Conservation (phyloP, 2,113 vertebrate species). For the Cochlearius cochlearius region DNA sequence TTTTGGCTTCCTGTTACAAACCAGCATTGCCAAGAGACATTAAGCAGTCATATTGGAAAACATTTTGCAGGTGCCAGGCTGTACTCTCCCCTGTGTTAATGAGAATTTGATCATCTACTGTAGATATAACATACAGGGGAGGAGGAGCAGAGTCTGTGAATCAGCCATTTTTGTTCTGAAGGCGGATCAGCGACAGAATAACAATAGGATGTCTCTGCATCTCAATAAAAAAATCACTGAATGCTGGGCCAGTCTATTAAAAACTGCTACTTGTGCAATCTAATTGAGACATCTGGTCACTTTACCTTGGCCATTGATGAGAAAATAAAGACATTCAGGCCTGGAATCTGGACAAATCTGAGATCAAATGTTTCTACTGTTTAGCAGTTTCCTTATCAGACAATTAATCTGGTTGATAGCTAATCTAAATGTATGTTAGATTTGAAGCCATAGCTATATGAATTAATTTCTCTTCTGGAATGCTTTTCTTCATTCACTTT, state of each 20-base stretch:
- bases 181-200: not conserved
- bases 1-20: slow-evolving; percentile 34
- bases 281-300: slow-evolving; percentile 51
- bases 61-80: slow-evolving; percentile 59
- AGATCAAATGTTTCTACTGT: not conserved
- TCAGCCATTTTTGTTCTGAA: not conserved
- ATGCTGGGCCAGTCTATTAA: slow-evolving; percentile 22
- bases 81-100: slow-evolving; percentile 51
- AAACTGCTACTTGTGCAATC: not conserved
- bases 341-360: not conserved
- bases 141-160: slow-evolving; percentile 7
- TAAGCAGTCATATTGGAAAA: slow-evolving; percentile 67
- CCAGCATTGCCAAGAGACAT: slow-evolving; percentile 52
- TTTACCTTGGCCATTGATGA: not conserved
- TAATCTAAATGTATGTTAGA: not conserved
- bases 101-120: slow-evolving; percentile 61
- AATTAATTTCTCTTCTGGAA: not conserved
- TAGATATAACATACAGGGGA: not conserved
- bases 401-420: not conserved
- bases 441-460: not conserved
- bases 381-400: not conserved
- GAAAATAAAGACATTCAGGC: not conserved
- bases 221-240: not conserved
- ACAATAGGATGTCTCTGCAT: not conserved
- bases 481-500: not conserved